Conservation (phyloP, 1,140 invertebrate genomes). For the Sinella curviseta region DNA sequence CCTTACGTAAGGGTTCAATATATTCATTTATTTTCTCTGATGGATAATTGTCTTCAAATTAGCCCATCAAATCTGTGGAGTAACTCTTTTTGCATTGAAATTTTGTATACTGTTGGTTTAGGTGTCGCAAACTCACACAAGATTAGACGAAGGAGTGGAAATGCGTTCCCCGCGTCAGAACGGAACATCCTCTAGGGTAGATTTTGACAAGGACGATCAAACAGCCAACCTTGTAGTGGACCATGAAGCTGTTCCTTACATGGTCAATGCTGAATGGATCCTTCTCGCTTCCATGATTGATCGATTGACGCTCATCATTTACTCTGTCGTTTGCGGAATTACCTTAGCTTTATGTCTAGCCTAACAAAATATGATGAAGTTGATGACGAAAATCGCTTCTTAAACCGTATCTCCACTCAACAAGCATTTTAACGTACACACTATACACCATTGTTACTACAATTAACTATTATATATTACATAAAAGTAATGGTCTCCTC, state of each 20-base stretch:
- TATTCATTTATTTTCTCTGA: too few relatives aligned
- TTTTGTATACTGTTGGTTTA: conserved; percentile 4
- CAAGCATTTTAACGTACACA: background rate
- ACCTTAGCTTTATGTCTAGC: conserved; percentile 38
- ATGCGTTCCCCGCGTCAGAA: conserved; percentile 30
- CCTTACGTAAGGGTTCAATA: conserved; percentile 37
- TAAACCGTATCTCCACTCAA: background rate
- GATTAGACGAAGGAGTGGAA: conserved; percentile 42
- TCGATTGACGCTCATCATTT: conserved; percentile 42
- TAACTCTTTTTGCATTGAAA: background rate
- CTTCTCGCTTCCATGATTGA: conserved; percentile 47
- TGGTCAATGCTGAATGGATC: conserved; percentile 46
- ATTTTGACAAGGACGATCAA: conserved; percentile 39
- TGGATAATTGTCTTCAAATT: too few relatives aligned
- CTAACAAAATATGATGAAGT: background rate
- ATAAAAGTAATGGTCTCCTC: background rate
- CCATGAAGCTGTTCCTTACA: conserved; percentile 27
- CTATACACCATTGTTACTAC: background rate
- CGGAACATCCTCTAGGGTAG: background rate
- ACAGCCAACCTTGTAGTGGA: conserved; percentile 27
- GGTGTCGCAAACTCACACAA: conserved; percentile 40
- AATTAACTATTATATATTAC: background rate
- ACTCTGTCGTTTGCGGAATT: conserved; percentile 40
- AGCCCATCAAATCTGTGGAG: background rate
- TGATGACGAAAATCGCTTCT: background rate